phyloP scores from a whole-genome alignment of 1,140 invertebrate genomes.

The Hyphantria cunea region DNA sequence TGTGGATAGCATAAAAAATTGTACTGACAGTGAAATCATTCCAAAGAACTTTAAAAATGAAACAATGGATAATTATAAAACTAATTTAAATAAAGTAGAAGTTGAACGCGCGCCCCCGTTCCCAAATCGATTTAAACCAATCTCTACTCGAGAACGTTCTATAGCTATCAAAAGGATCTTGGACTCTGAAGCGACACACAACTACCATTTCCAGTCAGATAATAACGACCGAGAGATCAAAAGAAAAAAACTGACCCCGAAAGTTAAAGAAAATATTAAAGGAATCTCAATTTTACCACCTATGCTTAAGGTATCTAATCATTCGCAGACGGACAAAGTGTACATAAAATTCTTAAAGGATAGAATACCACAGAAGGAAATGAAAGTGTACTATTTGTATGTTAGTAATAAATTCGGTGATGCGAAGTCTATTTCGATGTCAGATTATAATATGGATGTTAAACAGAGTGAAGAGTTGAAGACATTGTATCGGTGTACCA shows the following conservation, averaged over 20 bases:
- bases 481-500: conserved; percentile 58
- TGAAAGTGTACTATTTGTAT: conserved; percentile 47
- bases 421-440: conserved; percentile 42
- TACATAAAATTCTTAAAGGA: not conserved
- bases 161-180: too few species aligned
- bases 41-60: not conserved
- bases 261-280: conserved; percentile 11
- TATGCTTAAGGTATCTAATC: conserved; percentile 40
- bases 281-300: conserved; percentile 41
- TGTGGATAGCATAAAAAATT: not conserved
- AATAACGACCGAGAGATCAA: not conserved
- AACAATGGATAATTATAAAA: not conserved
- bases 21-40: not conserved
- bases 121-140: too few species aligned
- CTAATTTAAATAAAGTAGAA: not conserved
- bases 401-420: conserved; percentile 36
- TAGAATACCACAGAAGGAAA: conserved; percentile 33
- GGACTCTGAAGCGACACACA: too few species aligned
- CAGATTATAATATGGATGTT: conserved; percentile 25
- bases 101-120: not conserved
- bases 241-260: too few species aligned
- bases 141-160: too few species aligned
- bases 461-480: conserved; percentile 50
- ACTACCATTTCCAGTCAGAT: too few species aligned
- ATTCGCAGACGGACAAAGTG: conserved; percentile 48